Percentiles rank a stretch among this genome's conserved stretches.
These are phyloP conservation scores for Glossophaga mutica DNA, from an alignment of 2,797 vertebrate genomes.

Conservation along the genomic window DNA sequence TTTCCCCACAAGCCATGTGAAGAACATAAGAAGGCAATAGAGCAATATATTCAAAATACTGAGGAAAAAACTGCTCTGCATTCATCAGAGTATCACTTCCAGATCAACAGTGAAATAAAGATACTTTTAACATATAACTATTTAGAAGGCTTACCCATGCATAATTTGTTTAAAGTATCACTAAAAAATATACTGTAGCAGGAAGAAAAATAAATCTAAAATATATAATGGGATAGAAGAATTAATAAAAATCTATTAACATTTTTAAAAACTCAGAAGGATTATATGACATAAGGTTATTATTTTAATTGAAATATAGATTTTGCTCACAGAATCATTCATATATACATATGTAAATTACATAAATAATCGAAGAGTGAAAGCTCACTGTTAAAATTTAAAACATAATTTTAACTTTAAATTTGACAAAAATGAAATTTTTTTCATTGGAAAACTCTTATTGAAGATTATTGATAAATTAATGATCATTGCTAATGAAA, in stretches of 20 bases:
- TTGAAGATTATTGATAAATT: not conserved
- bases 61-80: not conserved
- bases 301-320: not conserved
- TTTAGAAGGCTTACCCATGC: not conserved
- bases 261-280: not conserved
- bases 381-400: not conserved
- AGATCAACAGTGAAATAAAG: not conserved
- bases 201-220: not conserved
- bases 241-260: not conserved
- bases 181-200: not conserved
- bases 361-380: not conserved
- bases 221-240: not conserved
- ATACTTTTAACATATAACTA: not conserved
- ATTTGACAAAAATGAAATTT: not conserved
- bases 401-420: not conserved
- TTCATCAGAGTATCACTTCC: not conserved
- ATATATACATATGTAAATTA: not conserved
- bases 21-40: not conserved
- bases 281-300: not conserved
- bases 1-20: not conserved
- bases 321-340: not conserved
- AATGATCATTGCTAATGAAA: not conserved
- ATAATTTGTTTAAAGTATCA: not conserved
- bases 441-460: not conserved
- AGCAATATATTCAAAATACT: not conserved